Evolutionary conservation across 1,140 invertebrate species (phyloP).

Genomic region (Gonioctena quinquepunctata): DNA sequence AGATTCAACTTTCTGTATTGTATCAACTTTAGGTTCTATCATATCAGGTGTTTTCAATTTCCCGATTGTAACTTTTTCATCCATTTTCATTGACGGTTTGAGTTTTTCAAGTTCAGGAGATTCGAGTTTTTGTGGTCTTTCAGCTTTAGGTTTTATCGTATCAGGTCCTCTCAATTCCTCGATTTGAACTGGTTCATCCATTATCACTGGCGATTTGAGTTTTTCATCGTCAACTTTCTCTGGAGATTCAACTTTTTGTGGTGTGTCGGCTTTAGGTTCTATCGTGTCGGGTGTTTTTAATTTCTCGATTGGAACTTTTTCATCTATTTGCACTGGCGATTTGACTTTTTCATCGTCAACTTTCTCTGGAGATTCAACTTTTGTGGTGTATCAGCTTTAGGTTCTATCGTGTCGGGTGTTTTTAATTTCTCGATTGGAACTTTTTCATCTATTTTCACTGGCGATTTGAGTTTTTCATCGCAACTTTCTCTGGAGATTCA

Average conservation of each 20-base stretch:
- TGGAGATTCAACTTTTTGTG: background rate
- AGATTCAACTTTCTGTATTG: too few relatives aligned
- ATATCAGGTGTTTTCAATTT: background rate
- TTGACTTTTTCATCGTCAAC: slow-evolving; percentile 10
- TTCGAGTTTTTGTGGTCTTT: background rate
- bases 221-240: background rate
- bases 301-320: background rate
- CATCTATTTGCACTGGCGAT: background rate
- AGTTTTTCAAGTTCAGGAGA: too few relatives aligned
- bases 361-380: too few relatives aligned
- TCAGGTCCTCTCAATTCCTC: background rate
- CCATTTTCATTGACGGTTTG: too few relatives aligned
- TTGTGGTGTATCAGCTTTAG: too few relatives aligned
- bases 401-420: too few relatives aligned
- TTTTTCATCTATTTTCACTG: too few relatives aligned
- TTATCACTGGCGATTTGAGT: too few relatives aligned
- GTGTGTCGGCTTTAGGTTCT: background rate
- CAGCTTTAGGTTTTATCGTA: background rate
- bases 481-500: too few relatives aligned
- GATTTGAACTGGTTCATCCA: too few relatives aligned
- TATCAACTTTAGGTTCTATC: background rate
- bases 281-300: background rate
- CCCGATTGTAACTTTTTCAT: background rate
- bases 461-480: background rate
- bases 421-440: too few relatives aligned